Percentiles rank a stretch among this genome's conserved stretches.
phyloP scores from a whole-genome alignment of 1,140 invertebrate species.

The Diuraphis noxia region DNA sequence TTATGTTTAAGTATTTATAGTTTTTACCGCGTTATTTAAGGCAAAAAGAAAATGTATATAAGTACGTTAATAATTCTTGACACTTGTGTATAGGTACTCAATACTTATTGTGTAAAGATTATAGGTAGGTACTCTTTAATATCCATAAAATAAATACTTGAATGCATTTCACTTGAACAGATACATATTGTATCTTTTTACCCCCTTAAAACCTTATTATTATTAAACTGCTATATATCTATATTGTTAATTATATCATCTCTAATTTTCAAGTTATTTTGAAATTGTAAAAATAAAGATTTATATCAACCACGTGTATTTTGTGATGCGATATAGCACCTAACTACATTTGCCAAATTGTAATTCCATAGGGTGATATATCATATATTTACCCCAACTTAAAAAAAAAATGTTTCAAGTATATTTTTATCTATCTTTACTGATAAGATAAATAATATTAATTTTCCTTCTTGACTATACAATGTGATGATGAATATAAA shows the following conservation, averaged over 20 bases:
- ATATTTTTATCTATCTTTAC: not conserved
- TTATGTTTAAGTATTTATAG: not conserved
- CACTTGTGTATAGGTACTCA: not conserved
- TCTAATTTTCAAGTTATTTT: not conserved
- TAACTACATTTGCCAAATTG: not conserved
- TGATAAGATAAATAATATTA: not conserved
- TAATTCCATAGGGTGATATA: not conserved
- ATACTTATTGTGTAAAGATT: not conserved
- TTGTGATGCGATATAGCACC: not conserved
- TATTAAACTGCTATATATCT: not conserved
- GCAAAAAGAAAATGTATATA: not conserved
- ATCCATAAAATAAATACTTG: not conserved
- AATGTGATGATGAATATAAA: not conserved
- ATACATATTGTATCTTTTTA: not conserved
- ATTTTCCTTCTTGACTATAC: not conserved
- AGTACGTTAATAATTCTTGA: not conserved
- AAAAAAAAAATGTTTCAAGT: not conserved
- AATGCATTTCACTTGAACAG: not conserved
- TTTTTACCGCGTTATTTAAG: not conserved
- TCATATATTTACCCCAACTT: not conserved
- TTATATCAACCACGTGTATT: not conserved
- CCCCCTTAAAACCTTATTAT: not conserved
- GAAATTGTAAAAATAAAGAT: not conserved
- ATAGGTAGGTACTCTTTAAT: no score
- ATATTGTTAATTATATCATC: not conserved